Percentiles rank a stretch among this genome's conserved stretches.
Conservation (phyloP, 2,888 invertebrate genomes). For the Zele albiditarsus region DNA sequence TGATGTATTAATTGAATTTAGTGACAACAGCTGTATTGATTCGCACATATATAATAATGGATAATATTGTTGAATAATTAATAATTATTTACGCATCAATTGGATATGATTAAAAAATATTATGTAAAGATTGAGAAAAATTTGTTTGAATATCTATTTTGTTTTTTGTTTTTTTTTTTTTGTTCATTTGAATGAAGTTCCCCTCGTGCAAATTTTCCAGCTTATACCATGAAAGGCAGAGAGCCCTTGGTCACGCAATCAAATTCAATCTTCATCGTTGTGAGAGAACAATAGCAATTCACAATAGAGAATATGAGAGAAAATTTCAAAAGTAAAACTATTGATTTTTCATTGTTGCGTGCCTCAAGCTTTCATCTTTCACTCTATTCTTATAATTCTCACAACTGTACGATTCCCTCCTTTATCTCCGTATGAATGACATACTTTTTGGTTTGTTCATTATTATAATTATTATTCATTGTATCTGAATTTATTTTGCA, state of each 20-base stretch:
- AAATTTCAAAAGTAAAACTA: conserved; percentile 13
- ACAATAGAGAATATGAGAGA: conserved; percentile 13
- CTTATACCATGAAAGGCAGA: background rate
- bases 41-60: too few species aligned
- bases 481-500: background rate
- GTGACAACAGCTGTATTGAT: too few species aligned
- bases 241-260: conserved; percentile 7
- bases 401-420: background rate
- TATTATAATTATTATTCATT: background rate
- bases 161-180: background rate
- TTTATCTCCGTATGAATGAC: background rate
- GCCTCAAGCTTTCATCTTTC: conserved; percentile 4
- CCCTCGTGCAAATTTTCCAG: background rate
- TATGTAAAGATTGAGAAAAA: background rate
- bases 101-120: background rate
- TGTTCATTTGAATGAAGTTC: background rate
- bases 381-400: background rate
- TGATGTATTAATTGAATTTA: background rate
- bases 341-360: conserved; percentile 11
- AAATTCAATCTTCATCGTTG: conserved; percentile 11
- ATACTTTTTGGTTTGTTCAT: background rate
- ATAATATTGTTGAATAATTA: background rate
- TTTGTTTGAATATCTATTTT: background rate
- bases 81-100: background rate
- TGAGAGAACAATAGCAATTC: conserved; percentile 11